These are phyloP conservation scores for Eristalinus aeneus DNA, from an alignment of 2,888 invertebrate species.

Conservation along the genomic window DNA sequence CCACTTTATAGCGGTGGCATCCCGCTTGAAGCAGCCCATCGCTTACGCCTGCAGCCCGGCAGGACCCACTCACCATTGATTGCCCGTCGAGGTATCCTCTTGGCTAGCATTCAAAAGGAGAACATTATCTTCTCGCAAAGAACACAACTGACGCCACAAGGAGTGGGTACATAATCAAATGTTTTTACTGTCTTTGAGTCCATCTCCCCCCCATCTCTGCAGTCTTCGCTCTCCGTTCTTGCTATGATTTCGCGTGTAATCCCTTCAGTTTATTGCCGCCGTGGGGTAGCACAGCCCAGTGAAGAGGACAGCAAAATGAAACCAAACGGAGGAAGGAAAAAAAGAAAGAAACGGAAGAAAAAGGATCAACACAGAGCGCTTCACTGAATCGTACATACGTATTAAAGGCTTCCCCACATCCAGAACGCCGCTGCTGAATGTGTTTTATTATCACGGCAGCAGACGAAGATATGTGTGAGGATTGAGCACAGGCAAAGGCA, in stretches of 20 bases:
- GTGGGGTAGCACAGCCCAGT: constrained; percentile 17
- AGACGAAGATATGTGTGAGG: background rate
- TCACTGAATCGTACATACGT: constrained; percentile 21
- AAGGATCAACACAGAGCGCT: constrained; percentile 17
- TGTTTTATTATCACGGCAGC: constrained; percentile 44
- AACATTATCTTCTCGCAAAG: background rate
- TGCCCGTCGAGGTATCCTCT: background rate
- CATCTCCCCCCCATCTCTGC: background rate
- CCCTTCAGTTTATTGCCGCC: constrained; percentile 32
- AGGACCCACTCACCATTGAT: background rate
- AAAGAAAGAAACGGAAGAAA: background rate
- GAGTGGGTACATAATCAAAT: constrained; percentile 37
- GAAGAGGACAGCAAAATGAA: background rate
- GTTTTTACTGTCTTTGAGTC: constrained; percentile 25
- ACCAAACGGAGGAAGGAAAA: background rate
- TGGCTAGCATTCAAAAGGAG: background rate
- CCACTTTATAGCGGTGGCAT: constrained; percentile 33
- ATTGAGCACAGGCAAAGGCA: constrained; percentile 4
- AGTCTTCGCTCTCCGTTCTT: background rate
- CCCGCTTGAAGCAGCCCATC: background rate
- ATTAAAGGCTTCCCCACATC: constrained; percentile 22
- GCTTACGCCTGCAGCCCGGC: background rate
- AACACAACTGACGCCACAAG: constrained; percentile 12
- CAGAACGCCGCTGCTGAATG: constrained; percentile 34
- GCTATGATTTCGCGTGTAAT: constrained; percentile 33